Percentiles rank a stretch among this genome's conserved stretches.
phyloP scores from a whole-genome alignment of 2,797 vertebrate genomes.

The Lerista edwardsae region DNA sequence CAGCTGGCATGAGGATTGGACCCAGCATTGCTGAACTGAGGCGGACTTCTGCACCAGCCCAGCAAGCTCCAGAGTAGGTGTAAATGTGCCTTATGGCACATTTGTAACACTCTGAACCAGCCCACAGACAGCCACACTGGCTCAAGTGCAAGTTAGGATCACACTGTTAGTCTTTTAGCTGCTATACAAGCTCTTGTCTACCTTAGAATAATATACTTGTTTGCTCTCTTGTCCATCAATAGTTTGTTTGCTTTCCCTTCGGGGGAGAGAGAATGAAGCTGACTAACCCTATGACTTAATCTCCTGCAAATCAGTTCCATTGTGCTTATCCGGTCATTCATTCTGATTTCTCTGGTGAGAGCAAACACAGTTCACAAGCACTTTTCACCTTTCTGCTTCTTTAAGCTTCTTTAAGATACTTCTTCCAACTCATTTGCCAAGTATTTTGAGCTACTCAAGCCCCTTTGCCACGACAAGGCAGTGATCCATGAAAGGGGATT shows the following conservation, averaged over 20 bases:
- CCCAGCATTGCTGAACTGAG: too few relatives aligned
- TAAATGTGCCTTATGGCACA: too few relatives aligned
- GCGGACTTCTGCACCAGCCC: too few relatives aligned
- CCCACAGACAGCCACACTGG: too few relatives aligned
- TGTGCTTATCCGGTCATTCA: conserved; percentile 11
- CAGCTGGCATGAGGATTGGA: too few relatives aligned
- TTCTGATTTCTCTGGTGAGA: background rate
- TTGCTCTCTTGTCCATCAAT: background rate
- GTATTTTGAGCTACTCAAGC: too few relatives aligned
- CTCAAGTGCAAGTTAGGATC: too few relatives aligned
- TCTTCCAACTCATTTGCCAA: background rate
- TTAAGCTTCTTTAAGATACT: background rate
- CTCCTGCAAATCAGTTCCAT: background rate
- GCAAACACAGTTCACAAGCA: background rate
- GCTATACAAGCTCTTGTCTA: background rate
- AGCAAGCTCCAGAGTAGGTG: too few relatives aligned
- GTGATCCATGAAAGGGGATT: too few relatives aligned
- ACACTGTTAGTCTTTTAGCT: too few relatives aligned
- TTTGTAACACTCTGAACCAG: too few relatives aligned
- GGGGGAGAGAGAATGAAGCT: background rate
- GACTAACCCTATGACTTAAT: background rate
- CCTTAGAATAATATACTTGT: background rate
- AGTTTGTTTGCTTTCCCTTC: background rate
- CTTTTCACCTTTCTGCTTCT: background rate
- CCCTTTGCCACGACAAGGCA: too few relatives aligned